phyloP scores from a whole-genome alignment of 2,797 vertebrate species.

The Huso huso region DNA sequence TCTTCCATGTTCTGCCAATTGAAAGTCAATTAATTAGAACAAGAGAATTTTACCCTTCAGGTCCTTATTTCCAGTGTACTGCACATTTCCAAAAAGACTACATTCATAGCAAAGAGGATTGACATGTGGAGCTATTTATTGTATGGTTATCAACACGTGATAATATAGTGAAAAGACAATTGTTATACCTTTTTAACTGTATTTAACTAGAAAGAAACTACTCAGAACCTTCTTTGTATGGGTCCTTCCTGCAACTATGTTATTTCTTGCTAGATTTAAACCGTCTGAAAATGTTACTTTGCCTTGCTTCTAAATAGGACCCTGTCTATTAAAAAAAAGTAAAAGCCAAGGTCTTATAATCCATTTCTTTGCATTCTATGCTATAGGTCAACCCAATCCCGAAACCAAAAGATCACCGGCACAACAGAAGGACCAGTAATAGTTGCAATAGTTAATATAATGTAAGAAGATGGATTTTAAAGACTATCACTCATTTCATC shows the following conservation, averaged over 20 bases:
- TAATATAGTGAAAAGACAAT: slow-evolving; percentile 3
- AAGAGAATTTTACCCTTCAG: slow-evolving; percentile 2
- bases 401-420: too few species aligned
- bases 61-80: background rate
- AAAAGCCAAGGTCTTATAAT: too few species aligned
- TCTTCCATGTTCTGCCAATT: slow-evolving; percentile 64
- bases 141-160: background rate
- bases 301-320: too few species aligned
- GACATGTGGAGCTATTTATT: background rate
- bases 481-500: slow-evolving; percentile 7
- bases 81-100: too few species aligned
- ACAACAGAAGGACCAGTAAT: too few species aligned
- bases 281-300: too few species aligned
- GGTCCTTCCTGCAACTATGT: too few species aligned
- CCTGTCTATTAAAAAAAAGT: too few species aligned
- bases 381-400: background rate
- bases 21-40: background rate
- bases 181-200: background rate
- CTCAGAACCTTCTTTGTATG: too few species aligned
- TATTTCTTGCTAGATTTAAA: too few species aligned
- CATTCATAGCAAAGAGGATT: too few species aligned
- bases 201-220: too few species aligned
- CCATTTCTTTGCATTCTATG: background rate
- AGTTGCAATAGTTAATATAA: background rate
- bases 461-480: background rate